Conservation (phyloP, 2,113 vertebrate genomes). For the Bujurquina vittata region DNA sequence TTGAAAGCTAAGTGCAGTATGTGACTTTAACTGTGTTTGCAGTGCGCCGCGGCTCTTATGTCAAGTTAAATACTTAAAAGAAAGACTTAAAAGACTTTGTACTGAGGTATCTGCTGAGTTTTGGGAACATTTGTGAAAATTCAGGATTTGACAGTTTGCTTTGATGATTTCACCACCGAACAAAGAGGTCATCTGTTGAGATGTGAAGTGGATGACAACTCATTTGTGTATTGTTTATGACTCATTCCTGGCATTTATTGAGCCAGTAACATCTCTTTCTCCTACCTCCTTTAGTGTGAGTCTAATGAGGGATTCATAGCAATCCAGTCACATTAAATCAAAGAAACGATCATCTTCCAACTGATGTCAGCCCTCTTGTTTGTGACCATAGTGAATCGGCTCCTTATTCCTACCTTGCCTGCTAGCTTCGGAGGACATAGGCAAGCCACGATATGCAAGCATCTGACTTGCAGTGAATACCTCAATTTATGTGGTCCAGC, state of each 20-base stretch:
- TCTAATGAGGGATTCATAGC: conserved; percentile 29
- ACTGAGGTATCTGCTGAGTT: not conserved
- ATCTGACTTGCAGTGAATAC: conserved; percentile 36
- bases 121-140: not conserved
- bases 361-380: not conserved
- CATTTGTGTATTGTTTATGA: conserved; percentile 50
- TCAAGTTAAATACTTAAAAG: not conserved
- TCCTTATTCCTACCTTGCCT: conserved; percentile 12
- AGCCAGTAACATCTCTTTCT: conserved; percentile 26
- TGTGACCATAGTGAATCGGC: not conserved
- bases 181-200: conserved; percentile 37
- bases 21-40: not conserved
- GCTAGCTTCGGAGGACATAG: conserved; percentile 3
- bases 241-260: conserved; percentile 34
- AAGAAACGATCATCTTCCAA: conserved; percentile 19
- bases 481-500: conserved; percentile 49
- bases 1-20: not conserved
- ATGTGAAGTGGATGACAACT: conserved; percentile 37
- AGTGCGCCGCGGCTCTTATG: not conserved
- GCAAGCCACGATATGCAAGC: conserved; percentile 23
- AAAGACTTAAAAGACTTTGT: not conserved
- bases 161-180: conserved; percentile 4
- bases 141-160: not conserved
- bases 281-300: conserved; percentile 5
- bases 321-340: conserved; percentile 36